Evolutionary conservation across 2,113 vertebrate genomes (phyloP).

Genomic region (Columba janthina): DNA sequence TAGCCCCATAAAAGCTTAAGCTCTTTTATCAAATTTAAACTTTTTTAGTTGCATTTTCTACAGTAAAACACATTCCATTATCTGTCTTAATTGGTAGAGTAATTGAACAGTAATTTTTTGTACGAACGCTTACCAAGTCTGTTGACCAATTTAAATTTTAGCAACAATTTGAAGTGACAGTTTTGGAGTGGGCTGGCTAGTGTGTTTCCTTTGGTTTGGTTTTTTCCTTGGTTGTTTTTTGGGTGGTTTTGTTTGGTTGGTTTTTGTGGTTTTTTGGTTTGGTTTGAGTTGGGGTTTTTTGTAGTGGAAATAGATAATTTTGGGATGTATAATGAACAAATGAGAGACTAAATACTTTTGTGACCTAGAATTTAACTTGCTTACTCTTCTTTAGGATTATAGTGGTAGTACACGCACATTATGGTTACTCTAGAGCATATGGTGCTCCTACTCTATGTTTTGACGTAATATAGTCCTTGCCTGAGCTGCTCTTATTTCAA

Average conservation of each 20-base stretch:
- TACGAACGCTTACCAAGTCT: background rate
- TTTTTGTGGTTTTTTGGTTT: background rate
- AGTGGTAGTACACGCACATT: background rate
- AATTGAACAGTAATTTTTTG: background rate
- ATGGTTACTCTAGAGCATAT: constrained; percentile 4
- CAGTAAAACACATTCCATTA: background rate
- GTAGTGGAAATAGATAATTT: background rate
- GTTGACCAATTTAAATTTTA: background rate
- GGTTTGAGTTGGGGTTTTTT: background rate
- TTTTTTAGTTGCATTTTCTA: background rate
- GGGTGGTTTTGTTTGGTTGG: too few species aligned
- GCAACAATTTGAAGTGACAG: background rate
- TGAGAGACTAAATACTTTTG: background rate
- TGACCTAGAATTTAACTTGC: background rate
- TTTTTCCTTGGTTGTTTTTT: background rate
- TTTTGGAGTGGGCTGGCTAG: background rate
- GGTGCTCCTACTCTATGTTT: background rate
- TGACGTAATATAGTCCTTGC: background rate
- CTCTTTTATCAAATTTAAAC: background rate
- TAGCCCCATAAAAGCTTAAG: background rate
- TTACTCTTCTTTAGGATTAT: background rate
- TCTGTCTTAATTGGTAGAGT: background rate
- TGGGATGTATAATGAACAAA: background rate
- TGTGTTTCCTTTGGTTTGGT: background rate
- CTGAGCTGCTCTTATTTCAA: background rate